Conservation (phyloP, 1,140 invertebrate genomes). For the Brachionus rubens region DNA sequence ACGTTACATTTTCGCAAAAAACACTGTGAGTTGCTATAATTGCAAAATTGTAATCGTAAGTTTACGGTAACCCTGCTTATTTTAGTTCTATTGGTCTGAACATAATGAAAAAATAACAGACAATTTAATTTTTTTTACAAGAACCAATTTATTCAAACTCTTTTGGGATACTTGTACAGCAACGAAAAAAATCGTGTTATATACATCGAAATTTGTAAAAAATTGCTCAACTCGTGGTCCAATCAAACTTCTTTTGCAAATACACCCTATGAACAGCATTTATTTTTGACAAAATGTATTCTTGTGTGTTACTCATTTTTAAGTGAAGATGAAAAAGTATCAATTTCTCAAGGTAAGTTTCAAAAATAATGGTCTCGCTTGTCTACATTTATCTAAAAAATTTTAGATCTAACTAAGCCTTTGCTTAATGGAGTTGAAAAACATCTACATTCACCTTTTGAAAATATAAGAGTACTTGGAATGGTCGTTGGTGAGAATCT, state of each 20-base stretch:
- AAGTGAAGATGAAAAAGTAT: background rate
- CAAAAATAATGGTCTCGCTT: background rate
- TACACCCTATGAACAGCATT: slow-evolving; percentile 11
- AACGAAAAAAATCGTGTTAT: background rate
- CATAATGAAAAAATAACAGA: no score
- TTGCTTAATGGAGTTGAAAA: slow-evolving; percentile 21
- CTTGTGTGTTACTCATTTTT: background rate
- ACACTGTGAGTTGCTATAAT: no score
- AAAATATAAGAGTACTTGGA: background rate
- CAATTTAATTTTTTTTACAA: background rate
- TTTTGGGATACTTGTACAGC: background rate
- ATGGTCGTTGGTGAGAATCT: slow-evolving; percentile 12
- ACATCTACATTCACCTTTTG: slow-evolving; percentile 6
- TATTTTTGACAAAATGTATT: slow-evolving; percentile 1
- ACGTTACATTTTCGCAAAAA: no score
- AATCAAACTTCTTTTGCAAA: background rate
- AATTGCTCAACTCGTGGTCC: background rate
- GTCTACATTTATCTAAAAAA: background rate
- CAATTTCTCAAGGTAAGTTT: slow-evolving; percentile 2
- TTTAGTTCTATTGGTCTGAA: no score
- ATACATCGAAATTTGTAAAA: background rate
- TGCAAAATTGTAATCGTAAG: no score
- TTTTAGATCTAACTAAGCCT: background rate
- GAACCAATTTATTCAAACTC: background rate
- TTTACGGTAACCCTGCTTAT: no score